Conservation (phyloP, 2,797 vertebrate species). For the Gymnoscopelus microlampas region DNA sequence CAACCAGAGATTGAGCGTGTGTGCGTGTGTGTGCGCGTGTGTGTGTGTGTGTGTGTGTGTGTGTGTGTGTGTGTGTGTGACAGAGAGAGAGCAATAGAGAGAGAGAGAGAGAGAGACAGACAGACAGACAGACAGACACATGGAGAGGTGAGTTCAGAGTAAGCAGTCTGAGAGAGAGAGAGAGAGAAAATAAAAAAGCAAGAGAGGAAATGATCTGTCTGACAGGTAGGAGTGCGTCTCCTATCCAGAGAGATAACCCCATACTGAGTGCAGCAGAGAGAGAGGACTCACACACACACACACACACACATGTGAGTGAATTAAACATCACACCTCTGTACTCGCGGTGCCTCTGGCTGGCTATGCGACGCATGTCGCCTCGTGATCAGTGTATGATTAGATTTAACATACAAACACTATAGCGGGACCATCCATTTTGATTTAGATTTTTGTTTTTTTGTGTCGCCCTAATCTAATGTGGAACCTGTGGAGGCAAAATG, state of each 20-base stretch:
- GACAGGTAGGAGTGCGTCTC: conserved; percentile 68
- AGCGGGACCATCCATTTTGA: conserved; percentile 76
- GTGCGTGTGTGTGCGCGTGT: conserved; percentile 3
- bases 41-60: conserved; percentile 1
- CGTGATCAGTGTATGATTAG: conserved; percentile 64
- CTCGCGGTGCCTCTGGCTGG: conserved; percentile 49
- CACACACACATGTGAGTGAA: conserved; percentile 73
- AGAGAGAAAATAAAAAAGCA: conserved; percentile 45
- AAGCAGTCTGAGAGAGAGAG: conserved; percentile 67
- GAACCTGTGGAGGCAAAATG: conserved; percentile 74
- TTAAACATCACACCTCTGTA: conserved; percentile 65
- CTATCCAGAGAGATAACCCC: conserved; percentile 40
- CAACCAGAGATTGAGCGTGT: conserved; percentile 51
- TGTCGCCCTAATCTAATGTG: conserved; percentile 75
- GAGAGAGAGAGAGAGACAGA: conserved; percentile 36
- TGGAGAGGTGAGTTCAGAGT: conserved; percentile 75
- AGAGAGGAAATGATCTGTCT: conserved; percentile 70
- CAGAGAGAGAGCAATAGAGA: too few species aligned
- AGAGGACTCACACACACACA: conserved; percentile 67
- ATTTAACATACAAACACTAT: conserved; percentile 69
- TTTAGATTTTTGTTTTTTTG: conserved; percentile 51
- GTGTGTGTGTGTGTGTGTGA: conserved; percentile 4
- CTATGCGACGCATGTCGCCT: conserved; percentile 50
- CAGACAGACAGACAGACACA: conserved; percentile 63
- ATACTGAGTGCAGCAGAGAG: conserved; percentile 47